Percentiles rank a stretch among this genome's conserved stretches.
Conservation (phyloP, 2,888 invertebrate species). For the Chloroclysta siterata region DNA sequence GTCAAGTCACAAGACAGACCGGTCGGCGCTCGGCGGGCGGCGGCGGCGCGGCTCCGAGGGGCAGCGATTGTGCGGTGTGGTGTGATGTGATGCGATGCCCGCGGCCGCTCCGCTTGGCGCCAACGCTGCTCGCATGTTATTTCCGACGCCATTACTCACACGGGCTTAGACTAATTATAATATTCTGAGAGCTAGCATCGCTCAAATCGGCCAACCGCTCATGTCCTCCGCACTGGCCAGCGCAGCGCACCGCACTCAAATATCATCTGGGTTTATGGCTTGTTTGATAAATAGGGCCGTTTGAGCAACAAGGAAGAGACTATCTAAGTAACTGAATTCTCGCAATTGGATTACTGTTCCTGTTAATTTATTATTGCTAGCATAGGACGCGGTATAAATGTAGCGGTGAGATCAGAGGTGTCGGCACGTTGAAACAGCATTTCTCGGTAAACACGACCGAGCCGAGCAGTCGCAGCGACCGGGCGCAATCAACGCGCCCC, state of each 20-base stretch:
- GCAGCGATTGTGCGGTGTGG: constrained; percentile 43
- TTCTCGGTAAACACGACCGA: constrained; percentile 63
- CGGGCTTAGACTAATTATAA: constrained; percentile 82
- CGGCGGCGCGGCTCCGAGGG: constrained; percentile 37
- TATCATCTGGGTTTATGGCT: constrained; percentile 41
- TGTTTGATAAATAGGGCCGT: constrained; percentile 35
- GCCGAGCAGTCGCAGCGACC: constrained; percentile 44
- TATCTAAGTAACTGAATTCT: constrained; percentile 32
- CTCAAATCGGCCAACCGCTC: constrained; percentile 60
- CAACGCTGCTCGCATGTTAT: constrained; percentile 78
- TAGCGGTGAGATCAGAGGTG: constrained; percentile 70
- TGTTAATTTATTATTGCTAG: constrained; percentile 40
- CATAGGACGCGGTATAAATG: constrained; percentile 41
- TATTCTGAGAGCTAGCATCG: constrained; percentile 71
- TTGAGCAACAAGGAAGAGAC: constrained; percentile 37
- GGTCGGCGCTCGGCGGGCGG: constrained; percentile 53
- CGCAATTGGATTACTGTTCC: constrained; percentile 36
- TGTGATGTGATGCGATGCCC: constrained; percentile 53
- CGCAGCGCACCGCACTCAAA: constrained; percentile 33
- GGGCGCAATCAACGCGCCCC: constrained; percentile 70
- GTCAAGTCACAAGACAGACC: constrained; percentile 82
- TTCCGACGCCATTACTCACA: constrained; percentile 83
- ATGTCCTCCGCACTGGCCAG: constrained; percentile 43
- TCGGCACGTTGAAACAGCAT: constrained; percentile 64
- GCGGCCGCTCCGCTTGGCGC: constrained; percentile 76